Evolutionary conservation across 2,113 vertebrate genomes (phyloP).

Genomic region (Caloenas nicobarica): DNA sequence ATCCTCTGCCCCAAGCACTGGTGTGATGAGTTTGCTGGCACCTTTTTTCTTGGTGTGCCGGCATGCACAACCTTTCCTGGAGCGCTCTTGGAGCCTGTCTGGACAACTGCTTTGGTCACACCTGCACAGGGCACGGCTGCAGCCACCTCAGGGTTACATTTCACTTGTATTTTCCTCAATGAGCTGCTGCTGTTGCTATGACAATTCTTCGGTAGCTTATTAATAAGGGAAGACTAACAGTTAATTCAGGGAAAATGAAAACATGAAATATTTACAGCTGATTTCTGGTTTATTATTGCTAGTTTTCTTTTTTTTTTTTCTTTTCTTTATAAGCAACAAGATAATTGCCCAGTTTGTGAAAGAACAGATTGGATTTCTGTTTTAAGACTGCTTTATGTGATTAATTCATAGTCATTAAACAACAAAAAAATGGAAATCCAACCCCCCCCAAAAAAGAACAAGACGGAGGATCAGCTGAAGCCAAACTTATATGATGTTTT

Average conservation of each 20-base stretch:
- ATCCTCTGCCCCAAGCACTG: background rate
- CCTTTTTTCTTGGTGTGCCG: background rate
- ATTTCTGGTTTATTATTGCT: background rate
- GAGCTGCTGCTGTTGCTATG: constrained; percentile 8
- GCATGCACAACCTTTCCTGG: background rate
- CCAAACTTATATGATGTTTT: constrained; percentile 22
- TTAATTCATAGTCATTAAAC: constrained; percentile 29
- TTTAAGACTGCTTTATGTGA: constrained; percentile 30
- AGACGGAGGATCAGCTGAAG: constrained; percentile 38
- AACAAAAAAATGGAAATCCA: background rate
- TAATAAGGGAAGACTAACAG: constrained; percentile 25
- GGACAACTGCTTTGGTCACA: background rate
- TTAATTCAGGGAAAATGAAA: constrained; percentile 45
- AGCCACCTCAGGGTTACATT: background rate
- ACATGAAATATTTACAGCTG: constrained; percentile 18
- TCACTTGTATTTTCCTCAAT: background rate
- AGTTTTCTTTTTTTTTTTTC: background rate
- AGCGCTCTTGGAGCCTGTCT: background rate
- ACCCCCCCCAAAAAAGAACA: background rate
- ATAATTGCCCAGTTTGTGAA: background rate
- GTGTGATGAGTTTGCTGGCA: background rate
- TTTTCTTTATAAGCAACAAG: background rate
- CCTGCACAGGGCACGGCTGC: background rate
- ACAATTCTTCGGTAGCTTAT: constrained; percentile 22
- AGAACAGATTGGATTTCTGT: constrained; percentile 15